Evolutionary conservation across 2,113 vertebrate species (phyloP).

Genomic region (Pseudonaja textilis): DNA sequence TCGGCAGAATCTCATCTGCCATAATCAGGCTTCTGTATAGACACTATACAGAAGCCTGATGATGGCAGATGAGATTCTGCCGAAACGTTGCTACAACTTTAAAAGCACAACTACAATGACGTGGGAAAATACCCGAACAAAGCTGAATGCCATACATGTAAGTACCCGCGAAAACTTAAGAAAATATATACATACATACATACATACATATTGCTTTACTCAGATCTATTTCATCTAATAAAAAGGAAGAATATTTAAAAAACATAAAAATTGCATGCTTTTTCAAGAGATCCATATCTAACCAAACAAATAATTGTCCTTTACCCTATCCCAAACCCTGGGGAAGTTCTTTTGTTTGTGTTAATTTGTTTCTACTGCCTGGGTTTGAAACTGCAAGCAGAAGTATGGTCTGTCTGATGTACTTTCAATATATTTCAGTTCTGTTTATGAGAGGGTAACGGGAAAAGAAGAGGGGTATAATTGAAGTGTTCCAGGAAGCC

Average conservation of each 20-base stretch:
- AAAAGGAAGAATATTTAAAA: background rate
- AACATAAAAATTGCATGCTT: background rate
- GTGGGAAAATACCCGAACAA: no score
- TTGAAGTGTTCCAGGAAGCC: background rate
- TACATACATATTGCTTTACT: background rate
- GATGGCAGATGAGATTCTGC: no score
- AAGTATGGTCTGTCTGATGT: background rate
- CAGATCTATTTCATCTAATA: background rate
- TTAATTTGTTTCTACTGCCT: background rate
- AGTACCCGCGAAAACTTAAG: no score
- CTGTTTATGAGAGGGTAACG: background rate
- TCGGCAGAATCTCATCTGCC: no score
- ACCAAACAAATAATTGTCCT: background rate
- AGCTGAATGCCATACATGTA: no score
- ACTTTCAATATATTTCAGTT: background rate
- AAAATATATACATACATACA: fast-evolving
- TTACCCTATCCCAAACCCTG: background rate
- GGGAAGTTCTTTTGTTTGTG: background rate
- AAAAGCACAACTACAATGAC: no score
- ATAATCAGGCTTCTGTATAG: no score
- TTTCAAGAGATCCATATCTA: background rate
- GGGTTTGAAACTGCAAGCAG: background rate
- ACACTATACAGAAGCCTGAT: no score
- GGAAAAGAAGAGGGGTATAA: background rate
- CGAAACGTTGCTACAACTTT: no score